Evolutionary conservation across 1,140 invertebrate genomes (phyloP).

Genomic region (Cecropterus lyciades): DNA sequence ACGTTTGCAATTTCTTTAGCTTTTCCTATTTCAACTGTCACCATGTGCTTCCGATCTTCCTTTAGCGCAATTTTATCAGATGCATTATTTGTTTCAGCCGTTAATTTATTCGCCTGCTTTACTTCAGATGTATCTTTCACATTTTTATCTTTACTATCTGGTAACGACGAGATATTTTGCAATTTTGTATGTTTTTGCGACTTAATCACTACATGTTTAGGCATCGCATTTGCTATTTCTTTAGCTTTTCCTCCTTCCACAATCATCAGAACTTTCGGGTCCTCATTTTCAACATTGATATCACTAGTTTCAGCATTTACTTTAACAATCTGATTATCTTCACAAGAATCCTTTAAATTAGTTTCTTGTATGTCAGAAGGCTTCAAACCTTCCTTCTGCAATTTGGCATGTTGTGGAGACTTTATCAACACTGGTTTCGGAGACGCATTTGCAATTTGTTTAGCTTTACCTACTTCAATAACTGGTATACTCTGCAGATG

Average conservation of each 20-base stretch:
- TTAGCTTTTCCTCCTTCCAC: constrained; percentile 82
- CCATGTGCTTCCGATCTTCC: constrained; percentile 10
- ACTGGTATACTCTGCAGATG: constrained; percentile 11
- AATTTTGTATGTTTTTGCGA: constrained; percentile 54
- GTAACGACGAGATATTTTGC: constrained; percentile 48
- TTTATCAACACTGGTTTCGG: constrained; percentile 74
- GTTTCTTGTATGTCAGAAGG: constrained; percentile 73
- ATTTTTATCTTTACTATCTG: constrained; percentile 76
- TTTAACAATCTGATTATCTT: constrained; percentile 40
- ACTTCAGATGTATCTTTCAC: constrained; percentile 52
- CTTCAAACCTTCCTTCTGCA: constrained; percentile 51
- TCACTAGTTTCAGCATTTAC: constrained; percentile 27
- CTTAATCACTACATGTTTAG: constrained; percentile 73
- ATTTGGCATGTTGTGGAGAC: constrained; percentile 56
- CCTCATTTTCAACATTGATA: constrained; percentile 31
- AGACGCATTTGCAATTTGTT: constrained; percentile 75
- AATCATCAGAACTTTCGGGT: constrained; percentile 20
- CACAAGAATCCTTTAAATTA: constrained; percentile 35
- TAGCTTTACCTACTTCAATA: constrained; percentile 82
- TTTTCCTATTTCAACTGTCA: constrained; percentile 78
- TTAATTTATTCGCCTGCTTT: constrained; percentile 24
- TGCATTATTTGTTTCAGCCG: constrained; percentile 29
- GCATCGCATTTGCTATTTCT: constrained; percentile 74
- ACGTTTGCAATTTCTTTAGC: constrained; percentile 80
- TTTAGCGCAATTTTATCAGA: constrained; percentile 32